Evolutionary conservation across 2,888 invertebrate genomes (phyloP), one percentile per base, ranked within the genome.

Genomic region (Parelbella ahira): DNA sequence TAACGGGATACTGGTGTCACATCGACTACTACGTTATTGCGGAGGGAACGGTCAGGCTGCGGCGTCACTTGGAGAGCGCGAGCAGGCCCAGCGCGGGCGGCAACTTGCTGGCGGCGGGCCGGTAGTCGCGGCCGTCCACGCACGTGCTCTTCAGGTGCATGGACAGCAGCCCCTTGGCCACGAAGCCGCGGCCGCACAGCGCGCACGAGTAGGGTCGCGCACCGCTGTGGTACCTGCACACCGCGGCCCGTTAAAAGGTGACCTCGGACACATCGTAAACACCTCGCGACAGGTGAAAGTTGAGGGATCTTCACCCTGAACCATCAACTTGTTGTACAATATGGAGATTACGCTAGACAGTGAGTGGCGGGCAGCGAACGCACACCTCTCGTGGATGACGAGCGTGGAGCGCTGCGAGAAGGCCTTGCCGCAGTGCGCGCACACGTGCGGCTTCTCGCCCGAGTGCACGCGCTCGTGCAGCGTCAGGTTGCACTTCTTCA

Each of bases 401-500:
- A 91, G 80, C 25, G 90, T 90, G 47, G 90, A 89, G 3, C 89
- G 80, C 70, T 90, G 90, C 37, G 86, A 88, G 74, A 91, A 91
- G 20, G 89, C 88, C 66, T 90, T 91, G n/a, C 89, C 89, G 68
- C 91, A 91, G 63, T 87, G 82, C 47, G 88, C 75, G 65, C 91
- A 91, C 45, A 88, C 82, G 69, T 90, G 89, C 20, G 91, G 91
- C 66, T 89, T 89, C 70, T 90, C 90, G 0, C 90, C 90, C 0
- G 88, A 89, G 68, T 91, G 91, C 33, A 90, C 89, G 25, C 90
- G 78, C 70, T 90, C 90, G 73, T 91, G 91, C 53, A 90, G 71
- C 10, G 89, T 88, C 53, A 91, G 67, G 69, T 90, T 89, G 59
- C 89, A 89, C 54, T 90, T 88, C 65, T 90, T 90, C 15, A 89